phyloP scores from a whole-genome alignment of 1,140 invertebrate species.

The Papilio dardanus region DNA sequence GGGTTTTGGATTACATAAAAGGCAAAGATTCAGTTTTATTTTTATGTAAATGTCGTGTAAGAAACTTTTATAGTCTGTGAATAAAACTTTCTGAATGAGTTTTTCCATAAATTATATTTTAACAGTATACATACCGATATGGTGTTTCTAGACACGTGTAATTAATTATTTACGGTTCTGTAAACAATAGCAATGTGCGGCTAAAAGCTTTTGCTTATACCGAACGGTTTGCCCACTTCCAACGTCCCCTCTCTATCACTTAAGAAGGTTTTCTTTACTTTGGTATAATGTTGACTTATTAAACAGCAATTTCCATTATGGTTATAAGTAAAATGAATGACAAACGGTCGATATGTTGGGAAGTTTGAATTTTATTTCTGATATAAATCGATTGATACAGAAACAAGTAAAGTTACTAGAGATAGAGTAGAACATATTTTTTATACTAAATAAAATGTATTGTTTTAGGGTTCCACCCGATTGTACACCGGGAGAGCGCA shows the following conservation, averaged over 20 bases:
- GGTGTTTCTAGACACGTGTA: not conserved
- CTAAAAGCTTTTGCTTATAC: constrained; percentile 12
- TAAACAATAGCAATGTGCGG: constrained; percentile 13
- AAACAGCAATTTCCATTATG: not conserved
- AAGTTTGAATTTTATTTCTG: not conserved
- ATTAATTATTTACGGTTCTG: constrained; percentile 25
- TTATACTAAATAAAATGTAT: too few species aligned
- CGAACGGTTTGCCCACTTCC: not conserved
- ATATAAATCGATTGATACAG: too few species aligned
- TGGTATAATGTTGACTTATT: constrained; percentile 1
- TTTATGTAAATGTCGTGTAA: not conserved
- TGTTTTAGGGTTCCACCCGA: too few species aligned
- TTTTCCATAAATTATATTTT: not conserved
- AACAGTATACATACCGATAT: not conserved
- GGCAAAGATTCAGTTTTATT: too few species aligned
- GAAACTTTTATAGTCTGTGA: not conserved
- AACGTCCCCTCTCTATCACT: not conserved
- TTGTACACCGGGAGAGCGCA: too few species aligned
- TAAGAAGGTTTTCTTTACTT: constrained; percentile 20
- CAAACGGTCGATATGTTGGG: not conserved
- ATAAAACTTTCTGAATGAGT: not conserved
- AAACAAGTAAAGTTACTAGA: too few species aligned
- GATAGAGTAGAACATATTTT: too few species aligned
- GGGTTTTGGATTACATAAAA: too few species aligned
- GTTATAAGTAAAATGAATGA: not conserved